A percentile compares a stretch with the other conserved stretches of the same genome.
Conservation (phyloP, 2,888 invertebrate species). For the Drosophila prolongata region DNA sequence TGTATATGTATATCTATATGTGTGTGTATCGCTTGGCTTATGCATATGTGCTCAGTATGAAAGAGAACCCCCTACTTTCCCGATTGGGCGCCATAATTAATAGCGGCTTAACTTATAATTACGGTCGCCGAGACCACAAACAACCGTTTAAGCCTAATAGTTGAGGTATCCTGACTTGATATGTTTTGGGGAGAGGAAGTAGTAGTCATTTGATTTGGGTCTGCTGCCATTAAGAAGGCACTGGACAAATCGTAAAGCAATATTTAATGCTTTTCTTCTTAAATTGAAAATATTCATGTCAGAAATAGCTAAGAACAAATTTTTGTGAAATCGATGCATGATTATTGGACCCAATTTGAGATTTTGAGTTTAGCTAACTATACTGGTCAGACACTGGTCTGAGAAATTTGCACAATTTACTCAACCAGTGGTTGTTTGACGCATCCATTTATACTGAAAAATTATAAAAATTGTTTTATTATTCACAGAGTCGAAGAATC, state of each 20-base stretch:
- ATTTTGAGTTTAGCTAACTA: no score
- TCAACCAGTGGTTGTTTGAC: no score
- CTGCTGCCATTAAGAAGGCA: constrained; percentile 24
- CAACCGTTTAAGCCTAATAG: constrained; percentile 78
- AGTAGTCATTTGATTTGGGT: constrained; percentile 28
- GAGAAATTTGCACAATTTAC: no score
- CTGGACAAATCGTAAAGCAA: constrained; percentile 23
- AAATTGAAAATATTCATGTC: no score
- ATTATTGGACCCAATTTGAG: no score
- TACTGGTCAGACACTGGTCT: no score
- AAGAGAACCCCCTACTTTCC: constrained; percentile 10
- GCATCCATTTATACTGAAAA: no score
- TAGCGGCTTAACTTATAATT: constrained; percentile 82
- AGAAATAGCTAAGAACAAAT: no score
- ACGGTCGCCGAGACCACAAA: constrained; percentile 76
- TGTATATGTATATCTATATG: constrained; percentile 17
- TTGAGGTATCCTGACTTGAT: constrained; percentile 63
- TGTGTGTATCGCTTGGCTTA: constrained; percentile 42
- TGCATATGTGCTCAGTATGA: constrained; percentile 39
- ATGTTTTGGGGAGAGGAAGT: constrained; percentile 16
- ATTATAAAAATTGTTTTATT: no score
- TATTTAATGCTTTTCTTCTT: constrained; percentile 2
- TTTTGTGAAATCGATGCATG: no score
- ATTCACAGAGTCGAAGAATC: no score
- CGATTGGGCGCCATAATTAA: constrained; percentile 76